phyloP scores from a whole-genome alignment of 1,140 invertebrate species.

The Sipha flava region DNA sequence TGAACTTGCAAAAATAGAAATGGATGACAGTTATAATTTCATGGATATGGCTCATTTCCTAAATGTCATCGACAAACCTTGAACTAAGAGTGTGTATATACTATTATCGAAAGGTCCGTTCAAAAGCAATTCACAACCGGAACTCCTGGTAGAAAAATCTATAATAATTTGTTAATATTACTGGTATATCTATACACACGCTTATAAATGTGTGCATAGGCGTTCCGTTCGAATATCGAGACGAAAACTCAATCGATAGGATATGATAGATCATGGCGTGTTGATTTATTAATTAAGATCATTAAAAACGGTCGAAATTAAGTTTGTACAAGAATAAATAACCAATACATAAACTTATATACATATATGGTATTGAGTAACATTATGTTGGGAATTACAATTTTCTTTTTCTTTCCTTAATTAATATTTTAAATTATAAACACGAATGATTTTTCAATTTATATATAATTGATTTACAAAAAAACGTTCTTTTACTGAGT shows the following conservation, averaged over 20 bases:
- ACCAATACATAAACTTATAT: too few relatives aligned
- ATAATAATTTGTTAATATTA: background rate
- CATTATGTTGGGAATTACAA: too few relatives aligned
- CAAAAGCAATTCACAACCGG: background rate
- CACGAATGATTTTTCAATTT: too few relatives aligned
- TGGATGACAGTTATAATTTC: background rate
- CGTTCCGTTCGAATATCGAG: background rate
- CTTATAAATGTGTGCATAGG: background rate
- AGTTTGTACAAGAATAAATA: too few relatives aligned
- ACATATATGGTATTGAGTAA: too few relatives aligned
- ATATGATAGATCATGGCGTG: too few relatives aligned
- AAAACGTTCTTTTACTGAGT: too few relatives aligned
- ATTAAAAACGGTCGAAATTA: background rate
- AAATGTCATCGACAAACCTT: slow-evolving; percentile 11
- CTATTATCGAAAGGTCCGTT: background rate
- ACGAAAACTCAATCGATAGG: background rate
- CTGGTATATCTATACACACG: background rate
- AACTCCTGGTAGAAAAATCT: background rate
- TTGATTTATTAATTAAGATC: background rate
- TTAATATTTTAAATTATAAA: too few relatives aligned
- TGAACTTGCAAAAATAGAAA: slow-evolving; percentile 5
- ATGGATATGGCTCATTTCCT: background rate
- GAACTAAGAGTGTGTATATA: background rate
- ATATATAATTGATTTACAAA: too few relatives aligned
- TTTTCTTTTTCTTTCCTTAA: too few relatives aligned